Evolutionary conservation across 2,888 invertebrate species (phyloP).

Genomic region (Ichneumoninae sp.): DNA sequence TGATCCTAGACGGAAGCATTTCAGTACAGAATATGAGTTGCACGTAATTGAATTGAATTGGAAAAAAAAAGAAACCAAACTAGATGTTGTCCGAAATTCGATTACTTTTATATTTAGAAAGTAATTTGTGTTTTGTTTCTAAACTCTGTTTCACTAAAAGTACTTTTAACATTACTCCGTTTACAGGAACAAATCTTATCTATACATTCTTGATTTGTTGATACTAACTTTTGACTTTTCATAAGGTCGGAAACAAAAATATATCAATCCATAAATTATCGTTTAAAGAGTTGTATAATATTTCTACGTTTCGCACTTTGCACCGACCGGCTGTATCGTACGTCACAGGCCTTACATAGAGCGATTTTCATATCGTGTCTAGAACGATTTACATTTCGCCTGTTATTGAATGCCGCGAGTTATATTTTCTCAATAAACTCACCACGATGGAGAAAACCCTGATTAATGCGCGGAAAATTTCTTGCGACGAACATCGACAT

Average conservation of each 20-base stretch:
- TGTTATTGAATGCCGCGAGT: background rate
- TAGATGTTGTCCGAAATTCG: background rate
- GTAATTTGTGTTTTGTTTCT: background rate
- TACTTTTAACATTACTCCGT: background rate
- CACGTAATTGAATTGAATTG: constrained; percentile 15
- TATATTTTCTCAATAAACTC: constrained; percentile 29
- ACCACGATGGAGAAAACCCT: constrained; percentile 72
- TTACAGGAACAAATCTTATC: background rate
- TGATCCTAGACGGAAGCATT: constrained; percentile 68
- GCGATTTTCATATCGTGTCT: constrained; percentile 2
- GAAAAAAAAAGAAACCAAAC: background rate
- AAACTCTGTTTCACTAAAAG: background rate
- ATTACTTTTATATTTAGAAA: background rate
- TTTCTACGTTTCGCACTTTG: constrained; percentile 64
- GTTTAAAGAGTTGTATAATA: constrained; percentile 41
- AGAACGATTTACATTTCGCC: constrained; percentile 26
- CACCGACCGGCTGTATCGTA: constrained; percentile 54
- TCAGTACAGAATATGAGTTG: constrained; percentile 38
- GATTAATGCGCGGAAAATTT: constrained; percentile 73
- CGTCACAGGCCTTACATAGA: constrained; percentile 52
- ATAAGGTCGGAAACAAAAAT: background rate
- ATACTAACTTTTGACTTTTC: background rate
- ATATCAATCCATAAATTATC: background rate
- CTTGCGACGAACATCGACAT: constrained; percentile 75
- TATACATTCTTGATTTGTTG: background rate